phyloP scores from a whole-genome alignment of 2,888 invertebrate species.

The Lysandra coridon region DNA sequence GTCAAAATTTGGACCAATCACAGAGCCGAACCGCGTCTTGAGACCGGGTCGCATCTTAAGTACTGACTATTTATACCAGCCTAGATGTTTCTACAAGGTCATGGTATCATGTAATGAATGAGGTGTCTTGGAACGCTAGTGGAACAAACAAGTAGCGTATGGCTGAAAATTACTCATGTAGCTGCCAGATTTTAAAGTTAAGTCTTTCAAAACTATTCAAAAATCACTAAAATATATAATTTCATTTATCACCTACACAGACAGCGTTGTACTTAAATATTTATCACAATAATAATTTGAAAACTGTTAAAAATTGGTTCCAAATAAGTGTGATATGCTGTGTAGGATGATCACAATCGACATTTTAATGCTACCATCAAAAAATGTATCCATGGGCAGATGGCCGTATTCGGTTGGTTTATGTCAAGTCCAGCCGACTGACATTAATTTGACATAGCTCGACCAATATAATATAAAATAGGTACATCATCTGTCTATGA shows the following conservation, averaged over 20 bases:
- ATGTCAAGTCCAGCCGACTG: too few relatives aligned
- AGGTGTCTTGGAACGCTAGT: neutral
- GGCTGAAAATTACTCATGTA: neutral
- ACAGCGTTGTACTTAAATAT: neutral
- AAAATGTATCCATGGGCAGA: neutral
- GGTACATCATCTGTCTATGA: neutral
- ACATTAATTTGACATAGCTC: too few relatives aligned
- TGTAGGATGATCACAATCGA: neutral
- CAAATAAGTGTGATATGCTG: neutral
- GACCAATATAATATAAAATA: too few relatives aligned
- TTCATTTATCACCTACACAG: neutral
- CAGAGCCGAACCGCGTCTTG: too few relatives aligned
- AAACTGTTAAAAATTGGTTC: neutral
- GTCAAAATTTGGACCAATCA: too few relatives aligned
- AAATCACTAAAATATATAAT: constrained; percentile 3
- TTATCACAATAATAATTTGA: neutral
- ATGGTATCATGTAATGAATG: neutral
- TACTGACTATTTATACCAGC: too few relatives aligned
- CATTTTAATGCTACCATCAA: neutral
- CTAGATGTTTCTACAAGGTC: neutral
- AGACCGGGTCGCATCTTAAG: too few relatives aligned
- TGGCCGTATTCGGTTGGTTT: neutral
- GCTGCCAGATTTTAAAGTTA: neutral
- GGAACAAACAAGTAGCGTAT: neutral
- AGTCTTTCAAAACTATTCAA: neutral